Evolutionary conservation across 2,888 invertebrate genomes (phyloP).

Genomic region (Tetrapedia diversipes): DNA sequence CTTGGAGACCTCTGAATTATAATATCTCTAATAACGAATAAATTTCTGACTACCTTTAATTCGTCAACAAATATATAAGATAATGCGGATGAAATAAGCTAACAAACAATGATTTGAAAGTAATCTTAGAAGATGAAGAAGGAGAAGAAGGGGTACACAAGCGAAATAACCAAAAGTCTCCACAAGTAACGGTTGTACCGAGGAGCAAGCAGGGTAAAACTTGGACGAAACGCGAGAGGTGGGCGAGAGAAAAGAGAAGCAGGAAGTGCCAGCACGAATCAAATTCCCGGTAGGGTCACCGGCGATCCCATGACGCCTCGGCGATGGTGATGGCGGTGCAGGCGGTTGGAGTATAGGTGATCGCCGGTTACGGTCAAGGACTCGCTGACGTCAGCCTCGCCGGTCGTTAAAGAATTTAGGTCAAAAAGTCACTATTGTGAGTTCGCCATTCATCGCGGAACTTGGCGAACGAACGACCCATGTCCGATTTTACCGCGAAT

Average conservation of each 20-base stretch:
- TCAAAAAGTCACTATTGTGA: slow-evolving; percentile 80
- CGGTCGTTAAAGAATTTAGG: slow-evolving; percentile 80
- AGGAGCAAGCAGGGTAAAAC: not conserved
- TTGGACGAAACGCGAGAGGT: slow-evolving; percentile 3
- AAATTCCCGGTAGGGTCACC: slow-evolving; percentile 51
- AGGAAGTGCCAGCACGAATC: slow-evolving; percentile 45
- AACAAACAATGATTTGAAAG: too few species aligned
- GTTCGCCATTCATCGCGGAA: slow-evolving; percentile 67
- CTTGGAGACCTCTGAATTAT: too few species aligned
- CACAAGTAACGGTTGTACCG: not conserved
- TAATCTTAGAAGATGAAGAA: too few species aligned
- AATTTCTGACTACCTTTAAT: too few species aligned
- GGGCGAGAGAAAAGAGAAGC: slow-evolving; percentile 33
- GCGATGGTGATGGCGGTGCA: slow-evolving; percentile 29
- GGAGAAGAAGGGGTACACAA: not conserved
- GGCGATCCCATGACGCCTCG: slow-evolving; percentile 51
- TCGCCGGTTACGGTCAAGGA: slow-evolving; percentile 80
- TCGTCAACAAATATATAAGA: too few species aligned
- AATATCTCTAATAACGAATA: too few species aligned
- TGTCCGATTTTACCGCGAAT: slow-evolving; percentile 51
- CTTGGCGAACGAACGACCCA: slow-evolving; percentile 47
- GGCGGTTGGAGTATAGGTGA: slow-evolving; percentile 43
- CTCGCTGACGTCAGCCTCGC: slow-evolving; percentile 74
- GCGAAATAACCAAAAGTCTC: not conserved
- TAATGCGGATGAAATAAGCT: too few species aligned